Evolutionary conservation across 2,113 vertebrate species (phyloP).

Genomic region (Aphyosemion australe): DNA sequence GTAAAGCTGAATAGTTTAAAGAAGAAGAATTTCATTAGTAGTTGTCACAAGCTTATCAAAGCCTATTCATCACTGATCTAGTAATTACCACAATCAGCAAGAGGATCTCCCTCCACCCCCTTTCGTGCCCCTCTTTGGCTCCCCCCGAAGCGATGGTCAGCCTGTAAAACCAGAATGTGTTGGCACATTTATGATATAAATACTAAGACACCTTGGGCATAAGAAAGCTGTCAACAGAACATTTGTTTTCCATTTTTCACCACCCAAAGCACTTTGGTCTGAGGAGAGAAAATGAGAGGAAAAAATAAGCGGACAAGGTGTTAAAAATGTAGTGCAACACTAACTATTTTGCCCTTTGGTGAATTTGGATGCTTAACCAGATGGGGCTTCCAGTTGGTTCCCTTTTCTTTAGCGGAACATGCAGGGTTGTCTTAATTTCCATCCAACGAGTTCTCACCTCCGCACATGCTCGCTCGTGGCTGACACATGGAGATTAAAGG

Average conservation of each 20-base stretch:
- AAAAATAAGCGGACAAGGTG: constrained; percentile 75
- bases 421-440: constrained; percentile 40
- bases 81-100: constrained; percentile 60
- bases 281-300: constrained; percentile 13
- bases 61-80: constrained; percentile 50
- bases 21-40: too few species aligned
- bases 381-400: constrained; percentile 72
- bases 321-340: constrained; percentile 77
- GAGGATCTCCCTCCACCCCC: constrained; percentile 46
- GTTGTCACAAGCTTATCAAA: constrained; percentile 57
- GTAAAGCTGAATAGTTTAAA: too few species aligned
- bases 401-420: constrained; percentile 56
- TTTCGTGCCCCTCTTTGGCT: constrained; percentile 5
- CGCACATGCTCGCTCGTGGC: constrained; percentile 43
- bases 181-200: constrained; percentile 83
- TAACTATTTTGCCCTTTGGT: constrained; percentile 80
- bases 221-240: constrained; percentile 83
- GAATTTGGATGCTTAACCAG: constrained; percentile 73
- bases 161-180: constrained; percentile 75
- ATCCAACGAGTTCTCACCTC: constrained; percentile 59
- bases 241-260: constrained; percentile 86
- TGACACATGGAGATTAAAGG: constrained; percentile 34
- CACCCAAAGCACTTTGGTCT: constrained; percentile 77
- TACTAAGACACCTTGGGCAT: constrained; percentile 81
- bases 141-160: constrained; percentile 64